Conservation (phyloP, 2,888 invertebrate species). For the Agriopis marginaria region DNA sequence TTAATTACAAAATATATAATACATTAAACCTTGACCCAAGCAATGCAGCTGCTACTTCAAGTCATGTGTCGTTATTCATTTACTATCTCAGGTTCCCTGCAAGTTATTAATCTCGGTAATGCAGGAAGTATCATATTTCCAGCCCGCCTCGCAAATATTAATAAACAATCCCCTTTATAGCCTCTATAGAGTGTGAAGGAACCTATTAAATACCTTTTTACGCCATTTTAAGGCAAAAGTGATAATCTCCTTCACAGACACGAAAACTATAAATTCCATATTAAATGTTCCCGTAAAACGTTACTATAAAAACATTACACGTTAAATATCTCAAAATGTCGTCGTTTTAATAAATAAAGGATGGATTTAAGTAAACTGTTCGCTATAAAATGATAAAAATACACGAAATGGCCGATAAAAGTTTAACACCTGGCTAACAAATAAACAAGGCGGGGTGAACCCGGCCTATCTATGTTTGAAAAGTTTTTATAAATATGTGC, state of each 20-base stretch:
- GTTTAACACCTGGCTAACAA: constrained; percentile 56
- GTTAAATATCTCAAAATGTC: constrained; percentile 37
- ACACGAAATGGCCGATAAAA: constrained; percentile 54
- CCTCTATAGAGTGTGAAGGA: constrained; percentile 7
- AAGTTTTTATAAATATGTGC: constrained; percentile 28
- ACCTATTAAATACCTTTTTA: constrained; percentile 27
- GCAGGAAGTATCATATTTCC: constrained; percentile 18
- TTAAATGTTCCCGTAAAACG: constrained; percentile 42
- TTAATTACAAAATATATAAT: not conserved
- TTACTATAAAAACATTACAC: constrained; percentile 42
- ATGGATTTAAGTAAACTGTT: constrained; percentile 46
- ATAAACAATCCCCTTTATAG: constrained; percentile 13
- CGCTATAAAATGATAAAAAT: constrained; percentile 49
- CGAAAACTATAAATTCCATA: constrained; percentile 39
- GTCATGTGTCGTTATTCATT: too few species aligned
- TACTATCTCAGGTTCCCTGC: not conserved
- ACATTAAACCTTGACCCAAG: not conserved
- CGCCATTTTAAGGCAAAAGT: constrained; percentile 29
- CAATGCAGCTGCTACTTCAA: constrained; percentile 2
- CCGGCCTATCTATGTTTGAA: constrained; percentile 37
- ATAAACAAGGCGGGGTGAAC: constrained; percentile 37
- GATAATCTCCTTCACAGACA: constrained; percentile 34
- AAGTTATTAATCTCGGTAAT: not conserved
- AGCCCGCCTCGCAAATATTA: constrained; percentile 14
- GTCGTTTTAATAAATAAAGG: constrained; percentile 46